Evolutionary conservation across 2,797 vertebrate genomes (phyloP), one percentile per base, ranked within the genome.

Genomic region (Ispidina lecontei): DNA sequence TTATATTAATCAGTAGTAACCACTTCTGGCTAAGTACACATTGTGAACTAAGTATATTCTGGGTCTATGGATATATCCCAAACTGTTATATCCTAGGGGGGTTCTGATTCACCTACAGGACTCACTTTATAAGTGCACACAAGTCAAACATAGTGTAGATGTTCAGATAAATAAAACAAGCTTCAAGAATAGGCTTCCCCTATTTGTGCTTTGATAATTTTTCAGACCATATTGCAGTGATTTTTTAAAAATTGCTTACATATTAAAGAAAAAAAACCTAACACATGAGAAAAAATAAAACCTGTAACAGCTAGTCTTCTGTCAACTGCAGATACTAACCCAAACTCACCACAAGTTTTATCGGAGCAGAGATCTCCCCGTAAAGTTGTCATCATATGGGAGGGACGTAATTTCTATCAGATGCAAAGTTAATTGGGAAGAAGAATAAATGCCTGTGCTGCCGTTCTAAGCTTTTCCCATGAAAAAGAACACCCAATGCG

Each of bases 381-480:
- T 73, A 59, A 81, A 93, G 73, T 39, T 93, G 80, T 94, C 93
- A 89, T 58, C 68, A 13, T 33, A 88, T 12, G 43, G 65, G 25
- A 83, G 56, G 35, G 18, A 73, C 59, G 70, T 56, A 63, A 77
- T 67, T 67, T 71, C 10, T 9, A 73, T 55, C 87, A 64, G 70
- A 83, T 33, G 9, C 70, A 51, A 60, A 80, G 67, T 58, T 78
- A 91, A 91, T 33, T 25, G 60, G 64, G 59, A 89, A 85, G 71
- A 88, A 63, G 47, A 72, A 52, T 26, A 82, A 89, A 89, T 25
- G 46, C 31, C 60, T 39, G 28, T 70, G 64, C 23, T 56, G 59
- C 56, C 62, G 25, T 26, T 67, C 69, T 29, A 43, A 87, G 52
- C 22, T 69, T 78, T 77, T 82, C 86, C 73, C 88, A 69, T 10